phyloP scores from a whole-genome alignment of 2,113 vertebrate genomes.

The Colius striatus region DNA sequence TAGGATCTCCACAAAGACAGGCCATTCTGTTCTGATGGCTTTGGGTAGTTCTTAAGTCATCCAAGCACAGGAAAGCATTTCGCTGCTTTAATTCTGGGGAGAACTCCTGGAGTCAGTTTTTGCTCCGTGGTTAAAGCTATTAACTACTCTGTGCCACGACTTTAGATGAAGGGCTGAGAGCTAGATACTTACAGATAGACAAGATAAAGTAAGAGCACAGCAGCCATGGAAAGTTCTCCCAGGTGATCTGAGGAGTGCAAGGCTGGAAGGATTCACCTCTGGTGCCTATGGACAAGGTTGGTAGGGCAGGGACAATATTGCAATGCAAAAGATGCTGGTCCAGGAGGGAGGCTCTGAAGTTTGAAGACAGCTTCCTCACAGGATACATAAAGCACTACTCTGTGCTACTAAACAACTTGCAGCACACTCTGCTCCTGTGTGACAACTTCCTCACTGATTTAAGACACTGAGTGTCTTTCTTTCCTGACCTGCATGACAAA shows the following conservation, averaged over 20 bases:
- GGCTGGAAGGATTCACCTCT: not conserved
- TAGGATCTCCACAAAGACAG: not conserved
- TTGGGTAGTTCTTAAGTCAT: not conserved
- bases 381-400: not conserved
- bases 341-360: not conserved
- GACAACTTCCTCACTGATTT: not conserved
- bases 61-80: not conserved
- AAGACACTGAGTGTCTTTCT: fast-evolving
- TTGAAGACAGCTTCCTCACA: not conserved
- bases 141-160: not conserved
- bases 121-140: not conserved
- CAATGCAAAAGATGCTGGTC: not conserved
- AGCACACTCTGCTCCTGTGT: fast-evolving
- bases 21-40: not conserved
- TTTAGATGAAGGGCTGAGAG: not conserved
- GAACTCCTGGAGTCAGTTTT: not conserved
- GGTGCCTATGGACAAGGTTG: not conserved
- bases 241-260: not conserved
- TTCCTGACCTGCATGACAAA: not conserved
- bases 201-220: not conserved
- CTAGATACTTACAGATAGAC: not conserved
- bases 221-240: not conserved
- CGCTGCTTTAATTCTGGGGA: not conserved
- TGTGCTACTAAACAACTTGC: not conserved
- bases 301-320: not conserved